A percentile compares a stretch with the other conserved stretches of the same genome.
Evolutionary conservation across 2,113 vertebrate genomes (phyloP).

Genomic region (Thamnophis sirtalis): DNA sequence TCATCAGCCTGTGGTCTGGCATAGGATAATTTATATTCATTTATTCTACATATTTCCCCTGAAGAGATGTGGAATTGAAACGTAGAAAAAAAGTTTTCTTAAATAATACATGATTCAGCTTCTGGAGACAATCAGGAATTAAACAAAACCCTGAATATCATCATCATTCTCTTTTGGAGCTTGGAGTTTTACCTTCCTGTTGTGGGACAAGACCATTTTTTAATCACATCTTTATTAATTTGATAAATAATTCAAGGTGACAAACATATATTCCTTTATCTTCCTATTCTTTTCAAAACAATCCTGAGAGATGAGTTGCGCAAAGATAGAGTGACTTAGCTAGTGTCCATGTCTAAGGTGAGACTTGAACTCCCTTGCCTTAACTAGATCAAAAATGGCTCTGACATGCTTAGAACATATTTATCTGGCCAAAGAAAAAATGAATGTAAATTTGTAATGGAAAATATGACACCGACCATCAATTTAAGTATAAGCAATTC

Average conservation of each 20-base stretch:
- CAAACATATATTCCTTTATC: background rate
- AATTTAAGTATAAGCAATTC: background rate
- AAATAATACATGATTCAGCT: background rate
- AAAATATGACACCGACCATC: background rate
- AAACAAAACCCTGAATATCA: background rate
- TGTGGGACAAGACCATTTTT: background rate
- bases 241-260: background rate
- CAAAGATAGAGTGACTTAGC: background rate
- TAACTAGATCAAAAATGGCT: background rate
- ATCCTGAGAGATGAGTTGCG: background rate
- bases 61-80: background rate
- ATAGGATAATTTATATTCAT: background rate
- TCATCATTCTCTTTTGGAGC: background rate
- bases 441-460: background rate
- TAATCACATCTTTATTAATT: background rate
- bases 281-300: background rate
- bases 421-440: background rate
- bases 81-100: background rate
- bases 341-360: background rate
- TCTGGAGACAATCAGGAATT: background rate
- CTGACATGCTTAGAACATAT: background rate
- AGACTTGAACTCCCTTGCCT: background rate
- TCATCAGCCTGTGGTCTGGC: background rate
- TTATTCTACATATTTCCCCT: background rate
- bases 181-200: background rate